These are phyloP conservation scores for Odontamblyopus rebecca DNA, from an alignment of 2,797 vertebrate species.

Conservation along the genomic window DNA sequence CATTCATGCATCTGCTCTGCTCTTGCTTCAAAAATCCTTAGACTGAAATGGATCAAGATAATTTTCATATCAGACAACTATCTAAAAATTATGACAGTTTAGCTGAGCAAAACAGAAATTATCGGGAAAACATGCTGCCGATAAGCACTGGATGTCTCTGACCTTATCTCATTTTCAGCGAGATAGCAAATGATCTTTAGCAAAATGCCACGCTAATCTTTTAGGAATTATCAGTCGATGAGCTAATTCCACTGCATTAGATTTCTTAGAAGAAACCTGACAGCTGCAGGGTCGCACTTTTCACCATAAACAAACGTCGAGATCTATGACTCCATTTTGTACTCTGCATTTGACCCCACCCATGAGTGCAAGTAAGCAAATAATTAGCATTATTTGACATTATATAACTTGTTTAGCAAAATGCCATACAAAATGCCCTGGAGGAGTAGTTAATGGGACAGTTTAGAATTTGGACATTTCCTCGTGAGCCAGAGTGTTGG, in stretches of 20 bases:
- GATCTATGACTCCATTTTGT: neutral
- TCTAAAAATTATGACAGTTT: conserved; percentile 1
- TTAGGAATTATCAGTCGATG: neutral
- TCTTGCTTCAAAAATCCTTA: conserved; percentile 26
- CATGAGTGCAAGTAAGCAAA: neutral
- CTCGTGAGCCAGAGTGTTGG: too few species aligned
- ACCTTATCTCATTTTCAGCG: conserved; percentile 5
- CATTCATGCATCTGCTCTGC: neutral
- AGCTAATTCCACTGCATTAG: conserved; percentile 10
- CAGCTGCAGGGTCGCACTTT: neutral
- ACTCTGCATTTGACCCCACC: neutral
- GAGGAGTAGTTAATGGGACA: too few species aligned
- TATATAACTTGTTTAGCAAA: too few species aligned
- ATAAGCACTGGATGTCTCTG: neutral
- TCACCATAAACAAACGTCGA: neutral
- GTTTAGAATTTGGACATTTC: too few species aligned
- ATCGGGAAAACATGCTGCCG: neutral
- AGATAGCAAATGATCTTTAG: neutral
- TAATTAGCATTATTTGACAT: too few species aligned
- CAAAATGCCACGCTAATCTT: conserved; percentile 12
- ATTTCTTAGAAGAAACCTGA: neutral
- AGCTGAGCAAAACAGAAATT: neutral
- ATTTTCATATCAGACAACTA: neutral
- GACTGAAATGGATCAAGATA: conserved; percentile 1
- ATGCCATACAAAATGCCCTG: too few species aligned